These are phyloP conservation scores for Polydrusus pterygomalis DNA, from an alignment of 2,888 invertebrate species.

Conservation along the genomic window DNA sequence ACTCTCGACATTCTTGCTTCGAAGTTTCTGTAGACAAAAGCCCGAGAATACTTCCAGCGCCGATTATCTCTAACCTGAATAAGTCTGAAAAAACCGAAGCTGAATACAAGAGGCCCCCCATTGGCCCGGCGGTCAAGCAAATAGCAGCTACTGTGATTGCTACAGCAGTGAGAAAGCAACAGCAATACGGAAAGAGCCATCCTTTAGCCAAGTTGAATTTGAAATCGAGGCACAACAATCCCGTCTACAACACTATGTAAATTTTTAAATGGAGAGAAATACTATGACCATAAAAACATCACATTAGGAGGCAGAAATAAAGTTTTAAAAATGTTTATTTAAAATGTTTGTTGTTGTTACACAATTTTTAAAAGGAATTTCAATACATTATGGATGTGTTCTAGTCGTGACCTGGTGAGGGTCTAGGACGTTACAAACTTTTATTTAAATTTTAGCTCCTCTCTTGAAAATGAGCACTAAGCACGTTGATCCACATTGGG, in stretches of 20 bases:
- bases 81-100: constrained; percentile 62
- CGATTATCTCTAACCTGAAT: constrained; percentile 61
- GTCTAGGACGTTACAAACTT: constrained; percentile 18
- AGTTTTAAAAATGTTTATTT: neutral
- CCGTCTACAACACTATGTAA: constrained; percentile 90
- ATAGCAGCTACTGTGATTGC: constrained; percentile 82
- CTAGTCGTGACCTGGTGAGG: constrained; percentile 14
- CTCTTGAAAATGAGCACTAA: neutral
- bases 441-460: constrained; percentile 1
- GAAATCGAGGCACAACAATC: constrained; percentile 85
- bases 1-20: constrained; percentile 66
- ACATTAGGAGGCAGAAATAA: constrained; percentile 33
- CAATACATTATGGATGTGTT: constrained; percentile 28
- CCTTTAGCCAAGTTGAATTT: constrained; percentile 91
- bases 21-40: constrained; percentile 67
- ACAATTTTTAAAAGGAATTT: constrained; percentile 22
- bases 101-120: constrained; percentile 69
- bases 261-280: neutral
- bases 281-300: constrained; percentile 71
- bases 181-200: constrained; percentile 94
- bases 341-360: neutral
- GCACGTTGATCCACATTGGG: constrained; percentile 37
- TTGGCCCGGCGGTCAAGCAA: constrained; percentile 70
- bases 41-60: constrained; percentile 33
- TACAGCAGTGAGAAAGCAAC: constrained; percentile 81